Base-by-base conservation (phyloP, 2,888 invertebrate genomes). In the Drosophila pseudotakahashii region DNA sequence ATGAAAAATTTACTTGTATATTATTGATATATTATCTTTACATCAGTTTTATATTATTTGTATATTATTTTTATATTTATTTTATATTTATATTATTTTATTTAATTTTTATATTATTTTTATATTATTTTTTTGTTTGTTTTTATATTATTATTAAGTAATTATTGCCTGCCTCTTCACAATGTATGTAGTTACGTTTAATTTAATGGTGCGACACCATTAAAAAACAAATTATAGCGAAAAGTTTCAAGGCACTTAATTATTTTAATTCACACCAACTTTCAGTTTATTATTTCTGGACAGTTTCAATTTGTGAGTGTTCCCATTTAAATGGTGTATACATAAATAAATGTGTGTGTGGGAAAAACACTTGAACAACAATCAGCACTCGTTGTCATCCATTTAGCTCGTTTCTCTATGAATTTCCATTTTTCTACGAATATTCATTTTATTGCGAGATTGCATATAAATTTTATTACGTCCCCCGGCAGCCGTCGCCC, bases 381-480 rank as follows among this genome's bases (percentile, higher is more conserved):
- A 60, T 47, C 62, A 48, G 44, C 59, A 62, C 51, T 37, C 10
- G 58, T 45, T 61, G 60, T 58, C 58, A 57, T 57, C 58, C 64
- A 45, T 52, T 42, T 50, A 42, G 23, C 11, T 42, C 6, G 32
- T 47, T 14, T 61, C 26, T 50, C 62, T 48, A 11, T 62, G 44
- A 64, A 59, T 63, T 62, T 63, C 11, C 16, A 62, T 63, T 63
- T 47, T 14, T 60, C 55, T 59, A 57, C 44, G 44, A 63, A 63
- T 50, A 64, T 64, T 32, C 64, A 64, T 64, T 64, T 64, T 54
- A 39, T 36, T 39, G 32, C 45, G n/a, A 45, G 44, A 64, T 62
- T 63, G 62, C 48, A 64, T 52, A 52, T 45, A 52, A 51, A 66
- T 64, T 64, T 16, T 64, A 52, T 64, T 64, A 66, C 7, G 16